Evolutionary conservation across 2,888 invertebrate genomes (phyloP).

Genomic region (Parnassius orleans): DNA sequence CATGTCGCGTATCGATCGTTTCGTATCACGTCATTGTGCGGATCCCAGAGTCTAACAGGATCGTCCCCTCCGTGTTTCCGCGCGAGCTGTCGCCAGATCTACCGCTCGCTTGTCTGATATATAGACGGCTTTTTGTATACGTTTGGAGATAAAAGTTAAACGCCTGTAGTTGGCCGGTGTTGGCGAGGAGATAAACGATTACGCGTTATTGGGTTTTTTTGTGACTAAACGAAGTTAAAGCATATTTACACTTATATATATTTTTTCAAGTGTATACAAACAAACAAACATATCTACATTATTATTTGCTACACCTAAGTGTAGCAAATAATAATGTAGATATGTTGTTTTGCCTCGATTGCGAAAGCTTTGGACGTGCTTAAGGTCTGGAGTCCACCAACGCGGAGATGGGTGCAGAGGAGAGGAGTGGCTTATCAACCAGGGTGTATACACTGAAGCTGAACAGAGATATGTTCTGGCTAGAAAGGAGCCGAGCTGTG

Average conservation of each 20-base stretch:
- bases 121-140: constrained; percentile 55
- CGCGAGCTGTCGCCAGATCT: constrained; percentile 50
- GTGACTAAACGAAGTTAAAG: not conserved
- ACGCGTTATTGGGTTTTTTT: not conserved
- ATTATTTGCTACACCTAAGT: not conserved
- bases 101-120: constrained; percentile 38
- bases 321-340: not conserved
- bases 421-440: too few species aligned
- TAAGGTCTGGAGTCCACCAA: too few species aligned
- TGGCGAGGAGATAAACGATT: not conserved
- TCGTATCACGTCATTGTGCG: constrained; percentile 32
- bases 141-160: constrained; percentile 1
- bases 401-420: too few species aligned
- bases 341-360: too few species aligned
- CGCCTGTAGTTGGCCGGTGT: not conserved
- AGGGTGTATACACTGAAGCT: too few species aligned
- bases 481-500: too few species aligned
- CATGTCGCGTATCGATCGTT: constrained; percentile 40
- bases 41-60: constrained; percentile 45
- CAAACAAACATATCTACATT: too few species aligned
- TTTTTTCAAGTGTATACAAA: too few species aligned
- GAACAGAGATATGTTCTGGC: too few species aligned
- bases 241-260: too few species aligned
- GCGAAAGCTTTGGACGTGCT: too few species aligned
- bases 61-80: constrained; percentile 50